Conservation (phyloP, 1,140 invertebrate species). For the Temnothorax nylanderi region DNA sequence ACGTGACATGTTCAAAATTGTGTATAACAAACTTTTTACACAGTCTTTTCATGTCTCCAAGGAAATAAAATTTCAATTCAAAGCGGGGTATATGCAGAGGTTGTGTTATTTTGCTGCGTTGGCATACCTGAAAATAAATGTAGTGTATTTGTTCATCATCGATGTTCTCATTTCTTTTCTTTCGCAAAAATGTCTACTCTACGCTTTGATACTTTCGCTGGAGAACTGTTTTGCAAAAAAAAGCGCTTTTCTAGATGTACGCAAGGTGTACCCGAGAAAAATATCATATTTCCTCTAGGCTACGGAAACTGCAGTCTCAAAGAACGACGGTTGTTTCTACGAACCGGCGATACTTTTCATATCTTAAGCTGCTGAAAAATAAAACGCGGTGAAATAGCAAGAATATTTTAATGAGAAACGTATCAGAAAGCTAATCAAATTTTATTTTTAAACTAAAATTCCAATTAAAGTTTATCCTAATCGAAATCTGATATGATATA, state of each 20-base stretch:
- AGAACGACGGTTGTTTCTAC: constrained; percentile 22
- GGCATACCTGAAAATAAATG: constrained; percentile 17
- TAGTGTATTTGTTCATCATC: constrained; percentile 1
- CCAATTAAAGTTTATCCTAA: background rate
- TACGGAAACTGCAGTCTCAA: constrained; percentile 17
- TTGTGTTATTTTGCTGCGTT: background rate
- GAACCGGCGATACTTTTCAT: constrained; percentile 16
- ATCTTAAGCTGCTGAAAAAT: constrained; percentile 6
- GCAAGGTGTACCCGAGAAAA: constrained; percentile 22
- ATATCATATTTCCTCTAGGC: constrained; percentile 44
- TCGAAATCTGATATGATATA: background rate
- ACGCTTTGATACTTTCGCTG: constrained; percentile 31
- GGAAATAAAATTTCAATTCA: constrained; percentile 40
- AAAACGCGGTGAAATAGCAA: background rate
- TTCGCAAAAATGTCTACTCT: constrained; percentile 20
- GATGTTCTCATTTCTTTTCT: constrained; percentile 9
- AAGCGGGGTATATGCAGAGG: background rate
- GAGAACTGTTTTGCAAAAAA: constrained; percentile 35
- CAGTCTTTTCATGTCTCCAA: background rate
- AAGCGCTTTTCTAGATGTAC: background rate
- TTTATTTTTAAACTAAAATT: background rate
- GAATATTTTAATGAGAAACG: background rate
- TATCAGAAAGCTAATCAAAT: background rate
- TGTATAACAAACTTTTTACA: constrained; percentile 31
- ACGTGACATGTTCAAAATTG: constrained; percentile 38